phyloP scores from a whole-genome alignment of 2,113 vertebrate species.

The Spea multiplicata region DNA sequence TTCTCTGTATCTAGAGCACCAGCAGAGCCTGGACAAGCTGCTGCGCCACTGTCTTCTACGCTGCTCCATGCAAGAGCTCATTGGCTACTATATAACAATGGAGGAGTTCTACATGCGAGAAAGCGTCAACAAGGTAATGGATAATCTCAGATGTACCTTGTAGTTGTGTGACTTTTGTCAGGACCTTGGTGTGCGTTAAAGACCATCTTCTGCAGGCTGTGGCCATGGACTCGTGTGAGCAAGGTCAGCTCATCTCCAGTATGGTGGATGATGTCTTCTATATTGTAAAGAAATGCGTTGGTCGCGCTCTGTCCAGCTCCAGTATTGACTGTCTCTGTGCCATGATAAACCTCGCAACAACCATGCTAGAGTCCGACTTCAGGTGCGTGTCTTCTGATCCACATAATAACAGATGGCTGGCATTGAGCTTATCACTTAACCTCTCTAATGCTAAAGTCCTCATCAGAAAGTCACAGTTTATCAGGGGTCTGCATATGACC shows the following conservation, averaged over 20 bases:
- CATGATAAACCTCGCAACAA: slow-evolving; percentile 97
- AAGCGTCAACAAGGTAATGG: slow-evolving; percentile 88
- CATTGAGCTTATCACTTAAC: too few relatives aligned
- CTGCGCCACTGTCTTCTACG: slow-evolving; percentile 89
- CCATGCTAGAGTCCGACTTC: slow-evolving; percentile 91
- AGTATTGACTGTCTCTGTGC: slow-evolving; percentile 96
- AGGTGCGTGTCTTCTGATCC: slow-evolving; percentile 64
- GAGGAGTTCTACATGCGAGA: slow-evolving; percentile 98
- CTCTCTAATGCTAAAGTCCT: too few relatives aligned
- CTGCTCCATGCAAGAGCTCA: slow-evolving; percentile 92
- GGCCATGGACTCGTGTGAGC: slow-evolving; percentile 88
- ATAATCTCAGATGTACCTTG: not conserved
- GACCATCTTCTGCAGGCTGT: slow-evolving; percentile 75
- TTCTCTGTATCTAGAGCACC: slow-evolving; percentile 75
- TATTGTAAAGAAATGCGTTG: slow-evolving; percentile 98
- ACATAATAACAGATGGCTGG: too few relatives aligned
- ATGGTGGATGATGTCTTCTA: slow-evolving; percentile 99
- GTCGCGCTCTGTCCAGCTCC: slow-evolving; percentile 90
- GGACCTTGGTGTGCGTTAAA: not conserved
- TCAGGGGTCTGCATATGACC: too few relatives aligned
- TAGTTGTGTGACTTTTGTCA: not conserved
- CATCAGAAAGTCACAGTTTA: too few relatives aligned
- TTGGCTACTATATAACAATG: slow-evolving; percentile 96
- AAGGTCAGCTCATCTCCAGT: slow-evolving; percentile 93
- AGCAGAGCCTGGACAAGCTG: slow-evolving; percentile 86